Evolutionary conservation across 2,797 vertebrate genomes (phyloP).

Genomic region (Girardinus metallicus): DNA sequence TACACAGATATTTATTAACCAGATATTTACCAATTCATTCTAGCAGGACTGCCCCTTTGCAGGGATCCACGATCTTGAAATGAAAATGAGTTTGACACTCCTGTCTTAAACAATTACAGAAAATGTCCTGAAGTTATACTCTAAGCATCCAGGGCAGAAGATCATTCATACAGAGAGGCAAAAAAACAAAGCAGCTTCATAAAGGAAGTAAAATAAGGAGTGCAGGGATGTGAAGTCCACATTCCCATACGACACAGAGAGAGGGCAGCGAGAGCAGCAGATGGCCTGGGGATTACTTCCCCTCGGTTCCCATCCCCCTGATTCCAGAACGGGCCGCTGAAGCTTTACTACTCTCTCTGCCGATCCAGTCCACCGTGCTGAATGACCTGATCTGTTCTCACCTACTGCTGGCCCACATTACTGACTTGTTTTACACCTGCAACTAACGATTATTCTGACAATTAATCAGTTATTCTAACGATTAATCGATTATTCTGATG

Average conservation of each 20-base stretch:
- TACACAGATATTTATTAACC: no score
- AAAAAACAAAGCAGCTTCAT: slow-evolving; percentile 29
- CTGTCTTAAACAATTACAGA: neutral
- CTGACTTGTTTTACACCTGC: neutral
- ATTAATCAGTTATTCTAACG: no score
- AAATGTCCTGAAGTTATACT: neutral
- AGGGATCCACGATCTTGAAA: no score
- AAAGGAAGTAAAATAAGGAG: slow-evolving; percentile 19
- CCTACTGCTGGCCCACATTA: slow-evolving; percentile 33
- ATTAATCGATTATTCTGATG: no score
- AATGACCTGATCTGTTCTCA: slow-evolving; percentile 15
- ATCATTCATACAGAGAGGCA: neutral
- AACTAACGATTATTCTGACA: no score
- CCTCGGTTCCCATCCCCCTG: slow-evolving; percentile 46
- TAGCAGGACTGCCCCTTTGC: no score
- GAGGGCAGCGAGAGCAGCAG: slow-evolving; percentile 67
- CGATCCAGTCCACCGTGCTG: slow-evolving; percentile 25
- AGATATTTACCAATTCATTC: no score
- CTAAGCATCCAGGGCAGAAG: neutral
- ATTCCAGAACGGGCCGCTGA: slow-evolving; percentile 31
- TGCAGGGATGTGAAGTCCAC: slow-evolving; percentile 34
- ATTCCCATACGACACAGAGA: slow-evolving; percentile 41
- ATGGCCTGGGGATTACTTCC: slow-evolving; percentile 80
- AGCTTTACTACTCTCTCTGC: slow-evolving; percentile 52
- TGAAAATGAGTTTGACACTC: no score